Evolutionary conservation across 2,888 invertebrate species (phyloP).

Genomic region (Tromatobia lineatoria): DNA sequence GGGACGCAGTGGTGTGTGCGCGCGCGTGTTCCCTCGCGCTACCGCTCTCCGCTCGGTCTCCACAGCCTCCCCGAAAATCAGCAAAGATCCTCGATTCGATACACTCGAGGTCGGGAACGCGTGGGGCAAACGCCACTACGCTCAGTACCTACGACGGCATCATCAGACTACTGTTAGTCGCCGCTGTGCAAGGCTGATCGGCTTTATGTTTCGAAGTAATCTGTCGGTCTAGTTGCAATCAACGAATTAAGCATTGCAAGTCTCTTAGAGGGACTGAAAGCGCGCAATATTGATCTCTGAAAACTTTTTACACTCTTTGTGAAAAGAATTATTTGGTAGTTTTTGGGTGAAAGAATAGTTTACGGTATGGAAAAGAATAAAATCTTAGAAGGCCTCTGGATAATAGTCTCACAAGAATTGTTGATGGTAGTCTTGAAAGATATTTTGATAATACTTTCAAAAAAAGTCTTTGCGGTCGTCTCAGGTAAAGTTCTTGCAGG

Average conservation of each 20-base stretch:
- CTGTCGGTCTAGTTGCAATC: constrained; percentile 8
- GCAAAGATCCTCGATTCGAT: constrained; percentile 83
- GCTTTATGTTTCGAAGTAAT: not conserved
- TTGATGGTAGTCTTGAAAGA: no score
- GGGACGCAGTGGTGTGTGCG: constrained; percentile 65
- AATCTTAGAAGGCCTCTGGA: no score
- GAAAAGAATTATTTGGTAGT: no score
- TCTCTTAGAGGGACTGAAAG: not conserved
- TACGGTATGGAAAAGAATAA: no score
- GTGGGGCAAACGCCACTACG: constrained; percentile 59
- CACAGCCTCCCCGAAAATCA: constrained; percentile 81
- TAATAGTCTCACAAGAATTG: no score
- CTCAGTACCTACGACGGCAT: not conserved
- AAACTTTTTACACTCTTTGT: no score
- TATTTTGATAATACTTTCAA: no score
- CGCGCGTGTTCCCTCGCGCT: constrained; percentile 61
- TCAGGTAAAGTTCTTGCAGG: no score
- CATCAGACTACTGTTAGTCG: constrained; percentile 38
- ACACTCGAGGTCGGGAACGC: constrained; percentile 78
- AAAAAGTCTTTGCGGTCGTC: no score
- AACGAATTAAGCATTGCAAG: constrained; percentile 3
- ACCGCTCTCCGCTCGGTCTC: constrained; percentile 17
- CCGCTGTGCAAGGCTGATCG: not conserved
- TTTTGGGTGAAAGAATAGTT: no score
- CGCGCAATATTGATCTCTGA: no score